Evolutionary conservation across 2,888 invertebrate genomes (phyloP).

Genomic region (Rutpela maculata): DNA sequence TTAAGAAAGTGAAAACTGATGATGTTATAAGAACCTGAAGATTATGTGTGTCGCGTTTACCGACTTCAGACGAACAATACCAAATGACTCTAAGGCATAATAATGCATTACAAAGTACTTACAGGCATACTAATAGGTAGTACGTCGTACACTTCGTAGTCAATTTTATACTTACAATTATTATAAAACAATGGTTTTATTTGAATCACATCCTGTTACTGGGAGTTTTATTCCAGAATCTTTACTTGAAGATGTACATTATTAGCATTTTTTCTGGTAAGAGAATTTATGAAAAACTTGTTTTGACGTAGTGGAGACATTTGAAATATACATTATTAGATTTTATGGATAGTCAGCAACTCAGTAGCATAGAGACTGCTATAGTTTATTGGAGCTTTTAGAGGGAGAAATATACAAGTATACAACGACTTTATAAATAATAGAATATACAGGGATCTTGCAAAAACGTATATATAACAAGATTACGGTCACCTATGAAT

Average conservation of each 20-base stretch:
- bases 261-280: background rate
- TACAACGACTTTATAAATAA: too few species aligned
- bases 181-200: conserved; percentile 46
- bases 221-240: conserved; percentile 29
- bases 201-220: conserved; percentile 41
- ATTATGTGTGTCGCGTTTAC: conserved; percentile 53
- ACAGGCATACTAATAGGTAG: conserved; percentile 48
- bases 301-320: too few species aligned
- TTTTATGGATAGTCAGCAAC: too few species aligned
- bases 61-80: conserved; percentile 48
- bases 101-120: conserved; percentile 43
- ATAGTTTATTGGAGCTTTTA: too few species aligned
- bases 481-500: too few species aligned
- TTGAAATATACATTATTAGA: too few species aligned
- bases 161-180: conserved; percentile 34
- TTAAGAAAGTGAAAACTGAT: conserved; percentile 53
- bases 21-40: conserved; percentile 49
- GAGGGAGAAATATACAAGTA: too few species aligned
- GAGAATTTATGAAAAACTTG: too few species aligned
- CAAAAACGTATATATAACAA: too few species aligned
- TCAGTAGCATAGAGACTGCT: too few species aligned
- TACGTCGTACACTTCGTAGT: conserved; percentile 42
- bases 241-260: background rate
- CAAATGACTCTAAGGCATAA: conserved; percentile 48
- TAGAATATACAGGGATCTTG: too few species aligned